These are phyloP conservation scores for Stomatorhinus walkeri DNA, from an alignment of 2,797 vertebrate genomes.

Conservation along the genomic window DNA sequence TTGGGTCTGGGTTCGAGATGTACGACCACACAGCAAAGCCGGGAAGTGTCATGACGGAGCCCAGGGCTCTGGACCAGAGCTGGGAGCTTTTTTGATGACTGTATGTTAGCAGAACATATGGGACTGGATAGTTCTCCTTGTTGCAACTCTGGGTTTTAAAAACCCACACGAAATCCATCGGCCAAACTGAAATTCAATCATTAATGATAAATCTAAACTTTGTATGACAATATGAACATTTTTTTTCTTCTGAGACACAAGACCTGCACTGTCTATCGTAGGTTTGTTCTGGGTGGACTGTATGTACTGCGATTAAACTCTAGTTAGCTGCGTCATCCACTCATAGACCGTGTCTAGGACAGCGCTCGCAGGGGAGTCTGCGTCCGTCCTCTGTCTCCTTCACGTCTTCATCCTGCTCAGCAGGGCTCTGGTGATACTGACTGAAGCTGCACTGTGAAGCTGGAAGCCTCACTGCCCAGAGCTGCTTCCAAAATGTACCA, in stretches of 20 bases:
- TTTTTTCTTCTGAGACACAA: background rate
- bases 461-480: conserved; percentile 71
- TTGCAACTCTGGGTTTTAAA: background rate
- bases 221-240: background rate
- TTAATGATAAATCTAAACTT: background rate
- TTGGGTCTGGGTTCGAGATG: conserved; percentile 31
- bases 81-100: background rate
- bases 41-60: background rate
- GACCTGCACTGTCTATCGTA: background rate
- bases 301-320: conserved; percentile 1
- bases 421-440: conserved; percentile 35
- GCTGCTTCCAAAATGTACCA: conserved; percentile 58
- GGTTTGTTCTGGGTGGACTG: background rate
- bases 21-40: conserved; percentile 30
- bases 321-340: background rate
- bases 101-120: background rate
- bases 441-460: conserved; percentile 78
- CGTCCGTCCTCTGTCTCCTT: conserved; percentile 59
- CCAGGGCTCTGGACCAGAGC: background rate
- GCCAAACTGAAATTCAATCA: background rate
- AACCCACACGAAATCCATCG: background rate
- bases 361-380: conserved; percentile 37
- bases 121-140: background rate
- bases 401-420: conserved; percentile 63
- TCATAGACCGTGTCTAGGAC: background rate